phyloP scores from a whole-genome alignment of 2,797 vertebrate genomes.

The Coccyzus lansbergi region DNA sequence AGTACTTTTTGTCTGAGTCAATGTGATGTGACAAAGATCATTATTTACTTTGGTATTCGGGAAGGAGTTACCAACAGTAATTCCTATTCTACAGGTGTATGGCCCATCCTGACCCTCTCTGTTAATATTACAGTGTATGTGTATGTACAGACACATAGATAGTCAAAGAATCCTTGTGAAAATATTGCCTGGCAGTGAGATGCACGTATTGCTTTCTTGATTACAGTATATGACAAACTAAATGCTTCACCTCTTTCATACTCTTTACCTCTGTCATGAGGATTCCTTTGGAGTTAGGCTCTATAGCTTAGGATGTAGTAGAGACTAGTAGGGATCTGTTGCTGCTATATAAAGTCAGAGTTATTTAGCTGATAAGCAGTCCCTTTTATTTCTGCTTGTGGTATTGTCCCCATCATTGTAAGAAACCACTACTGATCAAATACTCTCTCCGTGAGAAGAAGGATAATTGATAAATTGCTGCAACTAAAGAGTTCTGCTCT shows the following conservation, averaged over 20 bases:
- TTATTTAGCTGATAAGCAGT: background rate
- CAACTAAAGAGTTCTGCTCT: background rate
- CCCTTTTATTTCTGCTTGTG: background rate
- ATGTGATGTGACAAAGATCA: background rate
- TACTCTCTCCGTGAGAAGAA: background rate
- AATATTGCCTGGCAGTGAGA: background rate
- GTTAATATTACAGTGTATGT: background rate
- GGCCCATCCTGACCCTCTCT: background rate
- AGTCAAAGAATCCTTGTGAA: background rate
- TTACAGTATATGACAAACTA: background rate
- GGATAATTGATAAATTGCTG: background rate
- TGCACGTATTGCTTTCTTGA: background rate
- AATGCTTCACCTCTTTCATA: background rate
- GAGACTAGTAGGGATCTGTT: background rate
- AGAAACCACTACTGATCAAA: background rate
- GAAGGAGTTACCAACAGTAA: background rate
- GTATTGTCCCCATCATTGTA: background rate
- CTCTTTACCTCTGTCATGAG: background rate
- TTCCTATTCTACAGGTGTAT: background rate
- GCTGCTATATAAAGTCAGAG: background rate
- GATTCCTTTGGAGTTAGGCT: background rate
- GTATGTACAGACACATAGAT: rapidly evolving
- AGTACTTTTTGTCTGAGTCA: background rate
- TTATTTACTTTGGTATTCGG: background rate
- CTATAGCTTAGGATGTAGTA: background rate